Conservation (phyloP, 1,140 invertebrate species). For the Atta texana region DNA sequence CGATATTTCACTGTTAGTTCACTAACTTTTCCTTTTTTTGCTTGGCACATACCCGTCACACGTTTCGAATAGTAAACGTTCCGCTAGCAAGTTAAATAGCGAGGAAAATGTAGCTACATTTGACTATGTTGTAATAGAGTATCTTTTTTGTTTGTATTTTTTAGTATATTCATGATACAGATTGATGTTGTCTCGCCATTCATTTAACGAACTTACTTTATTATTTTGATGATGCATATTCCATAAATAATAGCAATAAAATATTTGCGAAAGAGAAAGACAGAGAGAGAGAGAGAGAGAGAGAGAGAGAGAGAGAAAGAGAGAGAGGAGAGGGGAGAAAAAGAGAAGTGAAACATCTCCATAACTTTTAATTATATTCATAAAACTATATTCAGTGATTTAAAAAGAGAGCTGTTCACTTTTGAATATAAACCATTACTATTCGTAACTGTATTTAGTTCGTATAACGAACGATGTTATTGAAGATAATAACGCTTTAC, state of each 20-base stretch:
- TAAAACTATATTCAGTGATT: conserved; percentile 31
- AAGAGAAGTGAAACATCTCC: background rate
- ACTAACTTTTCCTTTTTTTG: conserved; percentile 57
- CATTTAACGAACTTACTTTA: conserved; percentile 30
- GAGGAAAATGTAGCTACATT: conserved; percentile 43
- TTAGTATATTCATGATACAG: conserved; percentile 29
- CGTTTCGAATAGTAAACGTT: conserved; percentile 34
- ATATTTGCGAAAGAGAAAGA: background rate
- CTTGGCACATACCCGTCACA: conserved; percentile 12
- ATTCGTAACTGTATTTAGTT: conserved; percentile 24
- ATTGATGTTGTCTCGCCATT: conserved; percentile 30
- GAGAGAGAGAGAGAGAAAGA: background rate
- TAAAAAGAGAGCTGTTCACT: background rate
- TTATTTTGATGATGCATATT: background rate
- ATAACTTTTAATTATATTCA: conserved; percentile 33
- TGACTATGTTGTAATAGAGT: conserved; percentile 4
- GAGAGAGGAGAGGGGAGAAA: background rate
- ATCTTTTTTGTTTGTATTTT: conserved; percentile 11
- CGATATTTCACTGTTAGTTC: conserved; percentile 60
- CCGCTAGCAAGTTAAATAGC: conserved; percentile 35
- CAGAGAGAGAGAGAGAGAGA: conserved; percentile 1
- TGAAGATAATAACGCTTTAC: background rate
- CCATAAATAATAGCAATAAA: conserved; percentile 14
- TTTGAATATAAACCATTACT: conserved; percentile 8
- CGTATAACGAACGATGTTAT: background rate